phyloP scores from a whole-genome alignment of 2,888 invertebrate genomes.

The Caenorhabditis wallacei region DNA sequence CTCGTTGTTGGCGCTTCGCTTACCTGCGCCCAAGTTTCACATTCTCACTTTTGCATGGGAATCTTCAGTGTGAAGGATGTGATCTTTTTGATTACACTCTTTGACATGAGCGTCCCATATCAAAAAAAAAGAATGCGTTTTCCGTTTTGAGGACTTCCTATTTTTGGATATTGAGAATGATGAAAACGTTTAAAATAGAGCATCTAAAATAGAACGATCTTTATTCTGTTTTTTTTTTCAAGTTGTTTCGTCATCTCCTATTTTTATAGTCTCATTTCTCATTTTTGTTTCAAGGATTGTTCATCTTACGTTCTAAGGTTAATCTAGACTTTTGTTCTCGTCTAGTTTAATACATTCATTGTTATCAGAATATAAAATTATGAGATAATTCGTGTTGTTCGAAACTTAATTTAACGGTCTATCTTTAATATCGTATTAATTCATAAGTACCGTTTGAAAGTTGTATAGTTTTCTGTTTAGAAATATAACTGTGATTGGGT shows the following conservation, averaged over 20 bases:
- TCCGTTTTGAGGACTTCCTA: conserved; percentile 7
- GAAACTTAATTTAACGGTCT: no score
- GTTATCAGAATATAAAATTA: no score
- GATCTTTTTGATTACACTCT: conserved; percentile 31
- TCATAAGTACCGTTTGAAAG: no score
- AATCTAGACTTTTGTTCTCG: background rate
- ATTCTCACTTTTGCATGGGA: conserved; percentile 33
- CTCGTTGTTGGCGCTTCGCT: conserved; percentile 51
- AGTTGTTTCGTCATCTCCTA: background rate
- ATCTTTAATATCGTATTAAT: no score
- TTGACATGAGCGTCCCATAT: conserved; percentile 46
- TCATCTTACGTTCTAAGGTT: no score
- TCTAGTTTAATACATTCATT: no score
- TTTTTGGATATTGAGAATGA: conserved; percentile 12
- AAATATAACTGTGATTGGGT: no score
- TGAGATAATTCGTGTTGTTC: no score
- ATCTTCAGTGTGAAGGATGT: conserved; percentile 31
- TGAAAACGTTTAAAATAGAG: conserved; percentile 9
- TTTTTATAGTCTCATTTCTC: background rate
- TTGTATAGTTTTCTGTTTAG: no score
- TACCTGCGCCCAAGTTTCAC: conserved; percentile 48
- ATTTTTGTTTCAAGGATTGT: background rate
- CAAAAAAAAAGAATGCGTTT: background rate
- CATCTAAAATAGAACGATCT: background rate
- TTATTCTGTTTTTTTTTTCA: background rate